These are phyloP conservation scores for Cynocephalus volans DNA, from an alignment of 2,113 vertebrate species.

Conservation along the genomic window DNA sequence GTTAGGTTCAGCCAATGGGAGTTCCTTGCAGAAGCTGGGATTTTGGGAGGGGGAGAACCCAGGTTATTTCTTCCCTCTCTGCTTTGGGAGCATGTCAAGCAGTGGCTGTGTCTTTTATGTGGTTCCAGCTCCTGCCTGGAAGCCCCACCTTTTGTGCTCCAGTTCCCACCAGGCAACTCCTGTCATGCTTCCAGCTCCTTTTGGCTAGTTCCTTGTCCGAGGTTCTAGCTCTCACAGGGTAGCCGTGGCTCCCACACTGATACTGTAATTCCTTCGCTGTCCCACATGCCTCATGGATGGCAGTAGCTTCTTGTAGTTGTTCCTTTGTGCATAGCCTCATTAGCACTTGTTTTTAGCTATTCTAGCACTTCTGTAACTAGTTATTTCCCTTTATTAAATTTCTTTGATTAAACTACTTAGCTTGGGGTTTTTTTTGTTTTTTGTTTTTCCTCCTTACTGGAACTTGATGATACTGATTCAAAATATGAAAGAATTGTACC, in stretches of 20 bases:
- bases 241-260: neutral
- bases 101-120: neutral
- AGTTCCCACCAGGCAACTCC: neutral
- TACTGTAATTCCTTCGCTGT: neutral
- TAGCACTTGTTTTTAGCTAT: neutral
- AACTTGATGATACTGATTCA: neutral
- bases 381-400: neutral
- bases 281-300: neutral
- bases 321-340: neutral
- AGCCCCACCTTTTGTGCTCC: neutral
- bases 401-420: neutral
- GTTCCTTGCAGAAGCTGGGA: neutral
- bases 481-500: neutral
- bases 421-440: neutral
- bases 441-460: constrained; percentile 13
- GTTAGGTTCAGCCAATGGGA: neutral
- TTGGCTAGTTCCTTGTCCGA: neutral
- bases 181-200: neutral
- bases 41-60: neutral
- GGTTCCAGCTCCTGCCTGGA: neutral
- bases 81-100: neutral
- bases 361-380: neutral
- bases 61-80: neutral
- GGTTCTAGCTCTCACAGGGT: neutral
- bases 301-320: neutral